Base-by-base conservation (phyloP, 2,888 invertebrate species). In the Cinara cedri region DNA sequence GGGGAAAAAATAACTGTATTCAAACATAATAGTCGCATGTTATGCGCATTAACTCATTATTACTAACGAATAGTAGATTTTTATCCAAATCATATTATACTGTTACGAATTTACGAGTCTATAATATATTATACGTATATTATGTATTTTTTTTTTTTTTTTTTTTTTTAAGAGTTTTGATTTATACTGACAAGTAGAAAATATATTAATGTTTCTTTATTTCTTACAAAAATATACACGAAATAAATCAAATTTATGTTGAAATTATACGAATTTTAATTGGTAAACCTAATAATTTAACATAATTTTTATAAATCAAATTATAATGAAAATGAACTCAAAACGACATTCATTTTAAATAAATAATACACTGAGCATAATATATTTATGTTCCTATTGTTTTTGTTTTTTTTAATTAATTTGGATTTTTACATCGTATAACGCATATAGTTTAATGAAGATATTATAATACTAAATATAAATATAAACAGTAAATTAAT, bases 191-290 rank as follows among this genome's bases (percentile, higher is more conserved):
- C 74, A 75, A 75, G 44, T 44, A 65, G 1, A 44, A n/a, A 65
- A 65, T 65, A 75, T 54, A 75, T 54, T 44, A 63, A 65, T 63
- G 65, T 63, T 54, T 63, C 44, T 63, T 74, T 63, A 21, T 49
- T 57, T 54, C 21, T 42, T 26, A 1, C 14, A 13, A 34, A 34
- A 54, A 60, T 24, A 72, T 54, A 54, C 63, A 65, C n/a, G 44
- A 54, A 9, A 65, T 65, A 75, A 75, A 75, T 75, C 21, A 24
- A 42, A 75, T 65, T 75, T 65, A 75, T 75, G 42, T 75, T 44
- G 0, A 54, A 75, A 75, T 75, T 75, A 75, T 65, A 54, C 74
- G 44, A 75, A 65, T 74, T 63, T 74, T 74, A 74, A 74, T 75
- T 75, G 54, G 74, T 65, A 54, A 65, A 34, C n/a, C n/a, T n/a